Evolutionary conservation across 1,140 invertebrate species (phyloP), one percentile per base, ranked within the genome.

Genomic region (Halictus rubicundus): DNA sequence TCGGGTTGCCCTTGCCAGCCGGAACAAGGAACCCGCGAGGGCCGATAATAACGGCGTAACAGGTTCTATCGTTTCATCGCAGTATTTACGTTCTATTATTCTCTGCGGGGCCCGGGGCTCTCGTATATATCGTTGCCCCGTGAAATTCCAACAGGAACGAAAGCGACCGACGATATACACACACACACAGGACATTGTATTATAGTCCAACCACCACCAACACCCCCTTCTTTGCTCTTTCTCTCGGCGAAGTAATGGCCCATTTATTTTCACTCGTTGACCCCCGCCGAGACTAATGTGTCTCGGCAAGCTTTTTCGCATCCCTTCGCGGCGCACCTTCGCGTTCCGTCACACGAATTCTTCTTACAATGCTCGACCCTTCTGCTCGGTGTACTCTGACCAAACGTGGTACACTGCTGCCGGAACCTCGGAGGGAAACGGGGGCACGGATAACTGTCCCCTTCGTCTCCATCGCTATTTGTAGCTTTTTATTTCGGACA

Each of bases 231-330:
- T 52, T 21, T 4, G 49, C 49, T 21, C 19, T 46, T 52, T 16
- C 49, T 81, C 82, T 80, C 76, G n/a, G 80, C 61, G 83, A 83
- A 73, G 82, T 88, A 88, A 88, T 88, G 87, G 88, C 63, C 88
- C 88, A 88, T 88, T 88, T 88, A 88, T 88, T 88, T 88, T 88
- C 87, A 88, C 88, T 88, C 83, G 88, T 88, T 88, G 88, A 88
- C 85, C 87, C 88, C 87, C 88, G 74, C 79, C 80, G 83, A 88
- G 87, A 88, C 88, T 88, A 88, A 88, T 88, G 87, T 88, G 85
- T 88, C 87, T 88, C 85, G 83, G 87, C 78, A 77, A 83, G 80
- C 85, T 88, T 88, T 87, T 85, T 88, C 82, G 65, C 82, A 75
- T 85, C 85, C 82, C 76, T 77, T 27, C 25, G 57, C 70, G 63